Conservation (phyloP, 2,113 vertebrate genomes). For the Ciconia stormi region DNA sequence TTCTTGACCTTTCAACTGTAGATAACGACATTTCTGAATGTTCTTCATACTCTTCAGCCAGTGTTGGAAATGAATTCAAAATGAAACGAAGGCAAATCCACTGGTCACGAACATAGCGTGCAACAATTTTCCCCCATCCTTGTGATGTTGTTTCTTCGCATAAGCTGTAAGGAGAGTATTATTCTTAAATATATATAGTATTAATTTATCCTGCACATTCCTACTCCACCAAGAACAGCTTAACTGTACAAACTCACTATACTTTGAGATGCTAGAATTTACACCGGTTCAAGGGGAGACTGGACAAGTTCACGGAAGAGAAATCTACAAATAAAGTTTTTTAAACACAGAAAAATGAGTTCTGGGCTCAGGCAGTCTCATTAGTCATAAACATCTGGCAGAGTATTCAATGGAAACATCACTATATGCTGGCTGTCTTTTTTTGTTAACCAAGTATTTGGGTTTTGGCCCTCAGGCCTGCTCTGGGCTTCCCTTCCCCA, state of each 20-base stretch:
- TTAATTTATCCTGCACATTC: background rate
- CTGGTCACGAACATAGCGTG: constrained; percentile 84
- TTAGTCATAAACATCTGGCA: background rate
- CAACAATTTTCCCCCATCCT: constrained; percentile 87
- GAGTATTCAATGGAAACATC: background rate
- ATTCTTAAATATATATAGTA: background rate
- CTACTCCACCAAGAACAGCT: background rate
- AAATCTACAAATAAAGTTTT: background rate
- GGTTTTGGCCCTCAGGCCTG: background rate
- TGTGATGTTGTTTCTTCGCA: constrained; percentile 64
- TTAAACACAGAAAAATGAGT: background rate
- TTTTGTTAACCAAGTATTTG: background rate
- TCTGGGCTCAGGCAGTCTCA: background rate
- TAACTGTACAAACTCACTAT: background rate
- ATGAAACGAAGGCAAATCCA: constrained; percentile 86
- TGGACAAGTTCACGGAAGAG: background rate
- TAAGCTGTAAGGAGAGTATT: constrained; percentile 55
- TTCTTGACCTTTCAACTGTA: background rate
- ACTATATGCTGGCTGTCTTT: fast-evolving
- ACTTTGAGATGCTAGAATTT: background rate
- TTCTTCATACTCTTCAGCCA: background rate
- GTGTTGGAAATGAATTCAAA: constrained; percentile 50
- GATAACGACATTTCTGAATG: background rate
- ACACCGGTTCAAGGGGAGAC: background rate
- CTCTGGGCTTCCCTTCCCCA: background rate